Evolutionary conservation across 2,797 vertebrate genomes (phyloP), one percentile per base, ranked within the genome.

Genomic region (Eptatretus atami): DNA sequence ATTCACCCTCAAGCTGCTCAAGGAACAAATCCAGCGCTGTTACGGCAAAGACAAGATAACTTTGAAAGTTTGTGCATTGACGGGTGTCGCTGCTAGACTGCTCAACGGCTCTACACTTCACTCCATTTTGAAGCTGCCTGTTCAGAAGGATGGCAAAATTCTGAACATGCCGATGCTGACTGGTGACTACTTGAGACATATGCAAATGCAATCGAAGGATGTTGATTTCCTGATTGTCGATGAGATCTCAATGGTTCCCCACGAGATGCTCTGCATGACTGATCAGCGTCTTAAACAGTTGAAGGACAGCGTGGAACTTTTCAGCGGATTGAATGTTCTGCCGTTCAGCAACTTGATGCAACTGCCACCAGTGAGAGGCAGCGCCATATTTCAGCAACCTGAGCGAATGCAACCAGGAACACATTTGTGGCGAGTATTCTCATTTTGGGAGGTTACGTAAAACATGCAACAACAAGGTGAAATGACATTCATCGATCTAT

Each of bases 231-330:
- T 60, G 14, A 14, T 60, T 19, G 19, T 60, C 14, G 55, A 60
- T 60, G 55, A 60, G 55, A 60, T 60, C 8, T 60, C 55, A 60
- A 60, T 60, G 55, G 55, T 60, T 19, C 14, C 55, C 14, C 19
- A 60, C 19, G 55, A 60, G 19, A 60, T 60, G 55, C 55, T 60
- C 14, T 60, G 55, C 19, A 60, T 60, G 55, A 19, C 19, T 60
- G 55, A 60, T 19, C 19, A 14, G 19, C 55, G 9, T 14, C 55
- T 60, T 19, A 60, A 19, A 60, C 55, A 60, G 9, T 19, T 60
- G 55, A 60, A 9, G 55, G 19, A 60, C 55, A 14, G 55, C 9
- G 55, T 6, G 14, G 14, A 9, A 9, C 14, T 60, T 14, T 60
- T 60, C 55, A 19, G 55, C 14, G 6, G 55, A 14, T 14, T 60